Evolutionary conservation across 2,888 invertebrate species (phyloP), one percentile per base, ranked within the genome.

Genomic region (Drosophila mimetica): DNA sequence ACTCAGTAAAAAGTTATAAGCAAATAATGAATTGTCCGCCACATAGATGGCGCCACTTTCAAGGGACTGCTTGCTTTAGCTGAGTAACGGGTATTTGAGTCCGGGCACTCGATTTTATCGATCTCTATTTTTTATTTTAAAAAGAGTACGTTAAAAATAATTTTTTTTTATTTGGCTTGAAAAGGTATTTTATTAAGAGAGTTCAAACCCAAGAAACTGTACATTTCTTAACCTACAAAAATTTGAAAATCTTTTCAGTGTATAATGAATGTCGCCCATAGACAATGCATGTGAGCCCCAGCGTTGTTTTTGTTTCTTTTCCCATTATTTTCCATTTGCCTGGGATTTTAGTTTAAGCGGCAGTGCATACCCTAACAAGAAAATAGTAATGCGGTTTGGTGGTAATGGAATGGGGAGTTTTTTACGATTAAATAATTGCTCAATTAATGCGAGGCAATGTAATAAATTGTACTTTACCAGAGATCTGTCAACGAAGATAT

Each of bases 271-370:
- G 57, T 48, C 54, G 42, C 59, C 41, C 50, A 25, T 13, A 52
- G 34, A 67, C 74, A 81, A 85, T 67, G 75, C 79, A 73, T 85
- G 80, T 57, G 80, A 76, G 65, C 53, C 75, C 54, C 57, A 60
- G 25, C 47, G 67, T 54, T 59, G 59, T 34, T 39, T 41, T 11
- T 25, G 8, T 25, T 46, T 7, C 32, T 50, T 28, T 14, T 16
- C 36, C 55, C 34, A 25, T 65, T 46, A 46, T 42, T 42, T 28
- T 11, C n/a, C 32, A 51, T 44, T 58, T 32, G 25, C 48, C 30
- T 18, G 22, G 18, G 41, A 69, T 51, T 64, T 58, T 11, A n/a
- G n/a, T 65, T 47, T 11, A 11, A 37, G 32, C 20, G 28, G 11
- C 36, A n/a, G n/a, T n/a, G 20, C 30, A 60, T 61, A 61, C 60